Percentiles rank a stretch among this genome's conserved stretches.
phyloP scores from a whole-genome alignment of 37 sponge, comb jelly and placozoan species.

The Spongilla lacustris region DNA sequence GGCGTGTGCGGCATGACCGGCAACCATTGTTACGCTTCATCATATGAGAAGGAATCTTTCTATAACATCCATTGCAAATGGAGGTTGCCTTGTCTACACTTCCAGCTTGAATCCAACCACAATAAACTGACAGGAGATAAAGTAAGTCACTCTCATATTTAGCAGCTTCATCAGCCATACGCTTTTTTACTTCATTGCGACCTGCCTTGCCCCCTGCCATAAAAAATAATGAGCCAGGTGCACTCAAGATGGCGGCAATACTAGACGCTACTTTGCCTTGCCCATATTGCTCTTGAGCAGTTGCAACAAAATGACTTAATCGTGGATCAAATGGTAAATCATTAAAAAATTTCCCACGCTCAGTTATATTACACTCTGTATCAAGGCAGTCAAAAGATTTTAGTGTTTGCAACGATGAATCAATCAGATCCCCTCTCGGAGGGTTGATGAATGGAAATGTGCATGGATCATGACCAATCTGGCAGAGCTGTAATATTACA shows the following conservation, averaged over 20 bases:
- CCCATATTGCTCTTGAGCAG: neutral
- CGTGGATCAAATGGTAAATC: neutral
- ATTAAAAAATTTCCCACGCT: neutral
- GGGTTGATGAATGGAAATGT: neutral
- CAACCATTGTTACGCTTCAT: neutral
- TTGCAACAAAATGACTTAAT: neutral
- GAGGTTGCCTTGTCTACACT: neutral
- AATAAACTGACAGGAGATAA: neutral
- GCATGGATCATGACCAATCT: neutral
- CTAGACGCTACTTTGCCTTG: neutral
- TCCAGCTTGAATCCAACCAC: neutral
- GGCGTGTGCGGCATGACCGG: neutral
- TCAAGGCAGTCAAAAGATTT: neutral
- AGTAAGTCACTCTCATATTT: neutral
- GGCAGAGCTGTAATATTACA: neutral
- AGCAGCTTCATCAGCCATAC: neutral
- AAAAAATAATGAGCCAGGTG: neutral
- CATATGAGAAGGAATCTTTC: neutral
- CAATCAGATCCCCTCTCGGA: neutral
- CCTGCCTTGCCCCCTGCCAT: neutral
- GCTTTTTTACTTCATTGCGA: neutral
- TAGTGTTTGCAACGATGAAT: neutral
- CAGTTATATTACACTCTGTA: neutral
- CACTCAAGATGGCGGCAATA: neutral
- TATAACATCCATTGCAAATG: neutral